Base-by-base conservation (phyloP, 2,797 vertebrate species). In the Lithobates sylvaticus region DNA sequence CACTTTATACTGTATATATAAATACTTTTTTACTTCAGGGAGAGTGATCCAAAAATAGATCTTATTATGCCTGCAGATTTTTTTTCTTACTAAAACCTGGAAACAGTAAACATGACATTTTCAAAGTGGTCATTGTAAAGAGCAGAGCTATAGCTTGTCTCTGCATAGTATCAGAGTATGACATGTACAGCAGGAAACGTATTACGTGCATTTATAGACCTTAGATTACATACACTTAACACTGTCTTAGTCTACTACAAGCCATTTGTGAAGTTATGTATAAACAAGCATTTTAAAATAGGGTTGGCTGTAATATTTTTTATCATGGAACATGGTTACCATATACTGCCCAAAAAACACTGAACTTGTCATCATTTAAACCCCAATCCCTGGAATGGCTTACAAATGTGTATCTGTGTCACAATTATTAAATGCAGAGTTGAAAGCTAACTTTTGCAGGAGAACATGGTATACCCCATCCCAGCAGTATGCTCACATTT, bases 1-100 rank as follows among this genome's bases (percentile, higher is more conserved):
- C 54, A 47, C 16, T 58, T 80, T 80, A 10, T 71, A 71, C 34
- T 50, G 8, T 39, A 10, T 58, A 8, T 50, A 47, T 81, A 12
- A 70, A 32, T 70, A 32, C 16, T 70, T 54, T 58, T 23, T 69
- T 71, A 54, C 21, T 71, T 71, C 44, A 36, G 32, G 70, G 34
- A 80, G 47, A 81, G 54, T 3, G 44, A 70, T 54, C 29, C 44
- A 58, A 54, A 81, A 47, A 72, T 72, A 72, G 44, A 29, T 34
- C 50, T 54, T 58, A 50, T 54, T 29, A 70, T 58, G n/a, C 70
- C 32, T 6, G n/a, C 23, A 71, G 21, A 8, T 61, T 61, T 23
- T 16, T 39, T 69, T 47, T 50, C 69, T 36, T 21, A 36, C 42
- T 54, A 47, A 12, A 50, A n/a, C 21, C 32, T 81, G 50, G 34